Conservation (phyloP, 2,888 invertebrate genomes). For the Plagiodera versicolora region DNA sequence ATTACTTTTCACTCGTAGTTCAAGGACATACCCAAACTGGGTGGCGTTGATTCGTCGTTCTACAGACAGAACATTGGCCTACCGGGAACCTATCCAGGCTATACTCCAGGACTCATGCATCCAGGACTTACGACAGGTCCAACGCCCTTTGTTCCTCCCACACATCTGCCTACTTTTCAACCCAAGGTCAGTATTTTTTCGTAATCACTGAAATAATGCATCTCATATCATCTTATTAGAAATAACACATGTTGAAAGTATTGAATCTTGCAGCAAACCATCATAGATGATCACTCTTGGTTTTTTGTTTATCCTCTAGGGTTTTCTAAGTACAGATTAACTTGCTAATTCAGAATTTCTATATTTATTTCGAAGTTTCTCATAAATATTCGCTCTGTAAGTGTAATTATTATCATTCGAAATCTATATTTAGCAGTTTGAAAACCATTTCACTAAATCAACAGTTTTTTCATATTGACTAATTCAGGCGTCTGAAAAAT, state of each 20-base stretch:
- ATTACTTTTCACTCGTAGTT: constrained; percentile 62
- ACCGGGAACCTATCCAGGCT: constrained; percentile 71
- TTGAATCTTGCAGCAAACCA: no score
- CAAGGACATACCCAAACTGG: constrained; percentile 86
- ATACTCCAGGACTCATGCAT: constrained; percentile 77
- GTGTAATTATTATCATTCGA: no score
- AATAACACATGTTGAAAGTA: constrained; percentile 13
- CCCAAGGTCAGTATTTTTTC: constrained; percentile 69
- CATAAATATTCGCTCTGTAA: no score
- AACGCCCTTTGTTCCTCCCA: constrained; percentile 87
- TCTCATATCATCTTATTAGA: constrained; percentile 21
- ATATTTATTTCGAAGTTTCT: no score
- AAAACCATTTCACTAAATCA: no score
- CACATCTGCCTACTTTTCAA: constrained; percentile 82
- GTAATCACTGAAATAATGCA: not conserved
- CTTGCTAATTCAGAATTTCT: no score
- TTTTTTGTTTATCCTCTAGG: no score
- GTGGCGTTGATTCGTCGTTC: constrained; percentile 75
- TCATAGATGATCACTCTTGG: no score
- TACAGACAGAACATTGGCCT: constrained; percentile 78
- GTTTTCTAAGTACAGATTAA: no score
- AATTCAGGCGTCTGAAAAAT: no score
- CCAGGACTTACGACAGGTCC: constrained; percentile 71
- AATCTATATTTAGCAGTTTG: no score
- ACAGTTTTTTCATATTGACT: no score